Percentiles rank a stretch among this genome's conserved stretches.
phyloP scores from a whole-genome alignment of 2,888 invertebrate species.

The Pelosia muscerda region DNA sequence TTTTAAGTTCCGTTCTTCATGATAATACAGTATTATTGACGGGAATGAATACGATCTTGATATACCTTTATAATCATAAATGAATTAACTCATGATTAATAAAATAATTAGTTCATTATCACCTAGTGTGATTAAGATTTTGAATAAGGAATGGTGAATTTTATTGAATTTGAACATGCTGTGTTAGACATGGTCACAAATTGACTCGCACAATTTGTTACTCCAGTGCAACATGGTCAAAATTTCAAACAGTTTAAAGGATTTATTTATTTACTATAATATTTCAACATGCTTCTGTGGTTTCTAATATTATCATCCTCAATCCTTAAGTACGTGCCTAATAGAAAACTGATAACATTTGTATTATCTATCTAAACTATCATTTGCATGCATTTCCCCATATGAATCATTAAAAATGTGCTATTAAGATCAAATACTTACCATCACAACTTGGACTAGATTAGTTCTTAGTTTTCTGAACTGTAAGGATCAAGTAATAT shows the following conservation, averaged over 20 bases:
- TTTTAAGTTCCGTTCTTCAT: too few relatives aligned
- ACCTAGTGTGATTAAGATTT: too few relatives aligned
- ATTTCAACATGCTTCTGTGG: neutral
- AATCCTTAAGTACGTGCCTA: conserved; percentile 1
- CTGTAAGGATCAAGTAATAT: conserved; percentile 32
- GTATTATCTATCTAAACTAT: conserved; percentile 40
- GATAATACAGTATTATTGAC: too few relatives aligned
- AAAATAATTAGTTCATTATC: too few relatives aligned
- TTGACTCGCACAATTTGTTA: too few relatives aligned
- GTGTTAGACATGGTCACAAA: neutral
- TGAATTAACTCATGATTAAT: too few relatives aligned
- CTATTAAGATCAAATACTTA: conserved; percentile 40
- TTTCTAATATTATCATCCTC: neutral
- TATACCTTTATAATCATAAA: too few relatives aligned
- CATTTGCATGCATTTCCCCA: conserved; percentile 44
- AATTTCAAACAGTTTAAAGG: neutral
- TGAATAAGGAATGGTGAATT: too few relatives aligned
- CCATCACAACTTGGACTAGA: conserved; percentile 40
- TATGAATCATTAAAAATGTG: conserved; percentile 52
- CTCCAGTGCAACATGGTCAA: neutral
- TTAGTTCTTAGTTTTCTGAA: conserved; percentile 28
- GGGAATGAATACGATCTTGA: too few relatives aligned
- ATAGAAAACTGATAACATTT: conserved; percentile 27
- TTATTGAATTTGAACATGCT: neutral
- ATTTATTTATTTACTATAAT: too few relatives aligned